Evolutionary conservation across 2,888 invertebrate species (phyloP).

Genomic region (Allacma fusca): DNA sequence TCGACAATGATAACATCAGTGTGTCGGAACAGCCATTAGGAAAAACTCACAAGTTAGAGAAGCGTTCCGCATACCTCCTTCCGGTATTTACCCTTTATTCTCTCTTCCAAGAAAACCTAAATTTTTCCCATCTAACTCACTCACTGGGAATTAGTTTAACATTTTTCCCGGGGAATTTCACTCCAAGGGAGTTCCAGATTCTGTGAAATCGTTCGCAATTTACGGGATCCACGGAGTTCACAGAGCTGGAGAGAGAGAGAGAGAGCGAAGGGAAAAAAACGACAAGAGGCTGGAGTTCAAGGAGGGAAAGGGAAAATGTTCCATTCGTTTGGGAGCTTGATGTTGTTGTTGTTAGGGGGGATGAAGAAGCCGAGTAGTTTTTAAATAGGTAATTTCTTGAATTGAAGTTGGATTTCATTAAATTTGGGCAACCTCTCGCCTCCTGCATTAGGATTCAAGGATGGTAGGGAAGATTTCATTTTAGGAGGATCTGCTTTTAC

Average conservation of each 20-base stretch:
- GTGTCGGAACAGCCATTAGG: not conserved
- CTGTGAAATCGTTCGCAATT: no score
- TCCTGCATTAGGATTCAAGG: constrained; percentile 5
- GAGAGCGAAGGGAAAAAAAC: constrained; percentile 4
- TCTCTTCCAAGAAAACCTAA: not conserved
- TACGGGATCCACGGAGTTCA: not conserved
- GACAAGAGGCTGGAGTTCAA: no score
- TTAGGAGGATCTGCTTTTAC: not conserved
- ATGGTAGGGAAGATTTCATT: not conserved
- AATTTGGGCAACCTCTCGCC: not conserved
- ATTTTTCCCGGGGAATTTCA: no score
- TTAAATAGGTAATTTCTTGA: constrained; percentile 19
- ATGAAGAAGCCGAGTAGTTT: constrained; percentile 3
- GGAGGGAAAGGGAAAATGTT: not conserved
- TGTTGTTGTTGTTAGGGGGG: not conserved
- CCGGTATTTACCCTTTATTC: not conserved
- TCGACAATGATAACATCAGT: not conserved
- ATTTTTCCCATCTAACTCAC: not conserved
- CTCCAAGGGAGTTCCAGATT: no score
- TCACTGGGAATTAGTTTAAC: constrained; percentile 1
- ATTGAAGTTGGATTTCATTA: constrained; percentile 23
- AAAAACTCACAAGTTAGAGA: no score
- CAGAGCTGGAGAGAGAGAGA: not conserved
- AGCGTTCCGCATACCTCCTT: no score
- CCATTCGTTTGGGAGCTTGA: not conserved